phyloP scores from a whole-genome alignment of 1,140 invertebrate species.

The Bombus consobrinus region DNA sequence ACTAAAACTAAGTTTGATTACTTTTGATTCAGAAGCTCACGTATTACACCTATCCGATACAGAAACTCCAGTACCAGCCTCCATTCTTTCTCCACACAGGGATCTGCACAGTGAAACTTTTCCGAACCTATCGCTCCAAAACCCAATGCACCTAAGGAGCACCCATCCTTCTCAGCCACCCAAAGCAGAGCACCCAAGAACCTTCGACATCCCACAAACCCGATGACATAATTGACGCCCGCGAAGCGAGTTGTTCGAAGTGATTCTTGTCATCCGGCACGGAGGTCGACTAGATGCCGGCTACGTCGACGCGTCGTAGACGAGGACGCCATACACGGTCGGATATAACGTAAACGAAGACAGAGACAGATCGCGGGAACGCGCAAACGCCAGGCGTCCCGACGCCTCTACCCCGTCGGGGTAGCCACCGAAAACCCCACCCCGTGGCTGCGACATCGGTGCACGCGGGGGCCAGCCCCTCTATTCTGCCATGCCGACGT shows the following conservation, averaged over 20 bases:
- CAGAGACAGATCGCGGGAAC: background rate
- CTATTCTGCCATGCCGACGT: slow-evolving; percentile 61
- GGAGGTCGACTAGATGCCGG: background rate
- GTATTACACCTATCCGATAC: too few species aligned
- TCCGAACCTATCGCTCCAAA: background rate
- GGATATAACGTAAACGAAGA: background rate
- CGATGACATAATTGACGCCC: slow-evolving; percentile 1
- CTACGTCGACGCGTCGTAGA: slow-evolving; percentile 2
- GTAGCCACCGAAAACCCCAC: slow-evolving; percentile 61
- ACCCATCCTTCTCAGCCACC: background rate
- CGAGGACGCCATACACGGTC: background rate
- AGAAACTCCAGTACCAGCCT: too few species aligned
- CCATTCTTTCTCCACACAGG: background rate
- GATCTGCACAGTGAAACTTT: background rate
- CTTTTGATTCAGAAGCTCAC: too few species aligned
- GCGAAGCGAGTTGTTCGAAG: background rate
- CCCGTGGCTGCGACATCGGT: slow-evolving; percentile 49
- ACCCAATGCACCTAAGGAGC: background rate
- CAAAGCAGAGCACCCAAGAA: background rate
- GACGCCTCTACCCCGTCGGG: slow-evolving; percentile 57
- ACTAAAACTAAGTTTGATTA: too few species aligned
- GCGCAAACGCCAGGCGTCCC: slow-evolving; percentile 71
- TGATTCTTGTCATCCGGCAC: slow-evolving; percentile 1
- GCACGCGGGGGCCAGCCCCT: slow-evolving; percentile 61
- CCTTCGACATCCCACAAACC: background rate